Conservation (phyloP, 2,797 vertebrate species). For the Microcaecilia unicolor region DNA sequence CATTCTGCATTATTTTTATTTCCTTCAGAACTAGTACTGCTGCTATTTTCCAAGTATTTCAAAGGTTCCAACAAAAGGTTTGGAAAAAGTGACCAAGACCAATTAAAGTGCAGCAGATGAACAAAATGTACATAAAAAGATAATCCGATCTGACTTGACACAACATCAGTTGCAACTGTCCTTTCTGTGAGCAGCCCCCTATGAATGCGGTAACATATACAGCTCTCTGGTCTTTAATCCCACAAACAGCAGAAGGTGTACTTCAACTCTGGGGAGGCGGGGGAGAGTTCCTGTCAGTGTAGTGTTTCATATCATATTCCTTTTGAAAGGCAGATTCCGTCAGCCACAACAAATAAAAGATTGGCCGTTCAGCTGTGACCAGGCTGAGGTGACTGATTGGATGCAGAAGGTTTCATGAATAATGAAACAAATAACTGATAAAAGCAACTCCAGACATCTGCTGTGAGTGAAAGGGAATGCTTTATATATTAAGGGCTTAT, state of each 20-base stretch:
- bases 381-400: background rate
- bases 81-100: no score
- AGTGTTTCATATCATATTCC: background rate
- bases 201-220: background rate
- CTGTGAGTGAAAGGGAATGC: background rate
- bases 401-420: constrained; percentile 17
- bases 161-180: constrained; percentile 3
- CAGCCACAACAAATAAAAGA: background rate
- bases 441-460: constrained; percentile 7
- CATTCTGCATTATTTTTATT: no score
- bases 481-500: background rate
- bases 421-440: constrained; percentile 9
- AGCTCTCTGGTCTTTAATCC: constrained; percentile 1
- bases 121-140: no score
- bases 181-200: background rate
- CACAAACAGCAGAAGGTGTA: constrained; percentile 10
- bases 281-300: background rate
- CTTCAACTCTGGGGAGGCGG: background rate
- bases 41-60: no score
- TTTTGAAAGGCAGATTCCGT: background rate
- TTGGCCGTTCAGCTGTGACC: background rate
- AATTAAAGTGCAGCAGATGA: no score
- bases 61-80: no score
- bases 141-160: constrained; percentile 1
- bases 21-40: no score